Base-by-base conservation (phyloP, 2,797 vertebrate genomes). In the Muscicapa comitata region DNA sequence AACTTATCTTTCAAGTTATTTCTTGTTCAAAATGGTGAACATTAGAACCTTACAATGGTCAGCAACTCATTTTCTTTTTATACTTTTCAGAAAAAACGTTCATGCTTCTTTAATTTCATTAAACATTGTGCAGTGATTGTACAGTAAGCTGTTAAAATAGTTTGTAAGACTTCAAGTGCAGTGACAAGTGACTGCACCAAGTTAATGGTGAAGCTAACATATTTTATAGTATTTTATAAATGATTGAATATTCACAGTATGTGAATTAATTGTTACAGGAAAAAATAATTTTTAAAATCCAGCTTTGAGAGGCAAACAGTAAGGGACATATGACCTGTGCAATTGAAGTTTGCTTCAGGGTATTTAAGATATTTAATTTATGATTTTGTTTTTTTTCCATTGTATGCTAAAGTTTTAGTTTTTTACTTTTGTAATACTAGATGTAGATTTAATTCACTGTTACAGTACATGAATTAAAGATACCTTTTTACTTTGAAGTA, bases 401-500 rank as follows among this genome's bases (percentile, higher is more conserved):
- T 95, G 59, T 53, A 29, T 88, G 53, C 88, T 87, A 28, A 94
- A 88, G 63, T 90, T 97, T 94, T 77, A 45, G 15, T 95, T 96
- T 96, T 97, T 71, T 84, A 29, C 48, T 94, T 95, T 91, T 94
- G 73, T 95, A 93, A 83, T 93, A 82, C 21, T 53, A 59, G 47
- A 65, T 53, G 31, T 86, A 65, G 87, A 68, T 93, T 97, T 88
- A 85, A 79, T 95, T 95, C 90, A 31, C 90, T 93, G 88, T 95
- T 95, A 90, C 57, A 62, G 40, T 82, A 63, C 77, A 86, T 96
- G 92, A 96, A 96, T 97, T 98, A 95, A 96, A 96, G 96, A 97
- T 91, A 96, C 96, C 82, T 97, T 97, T 97, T 97, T 91, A 90
- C 96, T 98, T 96, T 96, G 94, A 97, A 93, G 95, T 95, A 95